Base-by-base conservation (phyloP, 2,113 vertebrate species). In the Lophius piscatorius region DNA sequence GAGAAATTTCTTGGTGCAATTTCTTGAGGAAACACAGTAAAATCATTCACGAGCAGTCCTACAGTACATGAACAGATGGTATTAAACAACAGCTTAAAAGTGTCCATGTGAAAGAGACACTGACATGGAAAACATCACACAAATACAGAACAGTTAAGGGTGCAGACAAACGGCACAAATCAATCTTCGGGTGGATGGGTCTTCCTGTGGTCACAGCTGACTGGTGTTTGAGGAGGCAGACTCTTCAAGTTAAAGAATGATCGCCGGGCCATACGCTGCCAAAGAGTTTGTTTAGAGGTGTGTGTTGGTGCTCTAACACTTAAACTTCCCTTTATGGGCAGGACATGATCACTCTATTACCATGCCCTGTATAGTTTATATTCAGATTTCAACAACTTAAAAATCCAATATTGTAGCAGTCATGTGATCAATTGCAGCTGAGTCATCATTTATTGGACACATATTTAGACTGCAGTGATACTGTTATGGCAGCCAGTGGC, bases 241-340 rank as follows among this genome's bases (percentile, higher is more conserved):
- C 33, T 51, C 48, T 58, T 40, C 24, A 10, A 23, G 16, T 46
- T 47, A 34, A 22, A 16, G 45, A 58, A 42, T 9, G 31, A 60
- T 56, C 6, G n/a, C 35, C 59, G 24, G 61, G 40, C 41, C 41
- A 17, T 35, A 26, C 2, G 13, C 35, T 4, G 39, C 50, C 58
- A 16, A 54, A 0, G n/a, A 11, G 28, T 29, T 65, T 23, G 58
- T 28, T 62, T n/a, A 18, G 63, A 70, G 62, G 72, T 44, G 49
- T 36, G 63, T 56, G 47, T 48, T 16, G 42, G 33, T 23, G 22
- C 40, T 41, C 5, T 16, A 11, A 59, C 56, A 49, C 31, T 42
- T 14, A 45, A 41, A 12, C 51, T 40, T 59, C 61, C 56, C 50
- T 70, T 60, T 63, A 48, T 61, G 42, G 68, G 28, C 39, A 34